A percentile compares a stretch with the other conserved stretches of the same genome.
Evolutionary conservation across 2,113 vertebrate species (phyloP).

Genomic region (Octodon degus): DNA sequence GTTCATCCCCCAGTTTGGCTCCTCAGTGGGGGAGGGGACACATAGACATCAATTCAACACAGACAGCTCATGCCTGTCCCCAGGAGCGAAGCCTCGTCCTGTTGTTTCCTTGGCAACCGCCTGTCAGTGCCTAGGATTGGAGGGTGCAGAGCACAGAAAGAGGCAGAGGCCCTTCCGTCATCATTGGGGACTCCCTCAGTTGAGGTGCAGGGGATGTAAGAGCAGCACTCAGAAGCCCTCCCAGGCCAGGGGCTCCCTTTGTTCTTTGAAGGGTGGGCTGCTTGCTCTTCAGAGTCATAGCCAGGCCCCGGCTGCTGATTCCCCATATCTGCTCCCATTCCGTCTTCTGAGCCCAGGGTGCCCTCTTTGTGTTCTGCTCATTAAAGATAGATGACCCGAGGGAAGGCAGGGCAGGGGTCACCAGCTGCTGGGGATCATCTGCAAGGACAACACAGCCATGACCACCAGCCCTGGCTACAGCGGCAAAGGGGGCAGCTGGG

Average conservation of each 20-base stretch:
- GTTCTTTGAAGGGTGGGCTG: neutral
- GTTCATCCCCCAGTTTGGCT: neutral
- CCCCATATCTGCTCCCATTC: neutral
- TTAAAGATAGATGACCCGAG: slow-evolving; percentile 67
- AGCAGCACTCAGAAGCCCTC: neutral
- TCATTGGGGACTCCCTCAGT: neutral
- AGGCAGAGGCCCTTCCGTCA: neutral
- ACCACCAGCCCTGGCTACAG: neutral
- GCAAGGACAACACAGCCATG: neutral
- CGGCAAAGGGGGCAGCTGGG: neutral
- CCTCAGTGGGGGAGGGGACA: slow-evolving; percentile 16
- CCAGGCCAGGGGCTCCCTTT: neutral
- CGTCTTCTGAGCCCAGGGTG: neutral
- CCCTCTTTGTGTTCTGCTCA: neutral
- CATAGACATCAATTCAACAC: neutral
- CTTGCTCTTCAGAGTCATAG: neutral
- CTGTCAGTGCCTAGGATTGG: neutral
- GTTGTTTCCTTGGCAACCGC: slow-evolving; percentile 63
- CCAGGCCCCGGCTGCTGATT: neutral
- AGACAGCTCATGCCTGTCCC: slow-evolving; percentile 29
- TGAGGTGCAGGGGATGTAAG: neutral
- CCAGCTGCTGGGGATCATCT: slow-evolving; percentile 60
- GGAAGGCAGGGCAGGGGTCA: slow-evolving; percentile 53
- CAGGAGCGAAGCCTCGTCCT: slow-evolving; percentile 40
- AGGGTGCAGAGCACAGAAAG: neutral